Evolutionary conservation across 1,140 invertebrate genomes (phyloP), one percentile per base, ranked within the genome.

Genomic region (Camponotus floridanus): DNA sequence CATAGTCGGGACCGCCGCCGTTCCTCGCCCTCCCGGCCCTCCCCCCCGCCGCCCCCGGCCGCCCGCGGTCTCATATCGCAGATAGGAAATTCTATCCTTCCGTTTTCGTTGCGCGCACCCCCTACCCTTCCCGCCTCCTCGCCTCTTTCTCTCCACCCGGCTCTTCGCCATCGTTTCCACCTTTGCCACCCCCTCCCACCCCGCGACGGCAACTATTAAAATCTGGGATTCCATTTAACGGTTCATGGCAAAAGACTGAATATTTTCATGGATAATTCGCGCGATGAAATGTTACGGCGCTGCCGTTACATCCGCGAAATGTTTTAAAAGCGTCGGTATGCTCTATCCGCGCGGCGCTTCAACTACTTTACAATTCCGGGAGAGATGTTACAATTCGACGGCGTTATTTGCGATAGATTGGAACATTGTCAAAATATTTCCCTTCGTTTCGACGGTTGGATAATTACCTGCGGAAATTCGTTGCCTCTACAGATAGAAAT

Each of bases 11-110:
- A 45, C 45, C 57, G 36, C 48, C 48, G 48, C 13, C 31, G 62
- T 59, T 31, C 79, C 48, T 62, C 86, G 36, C 51, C 68, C 55
- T 36, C 68, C 64, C 57, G 6, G 8, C 64, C 61, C 48, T 39
- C 71, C 64, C 61, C 48, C 26, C 71, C 57, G 21, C 51, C 76
- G 33, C 55, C 42, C 76, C 71, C 62, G 68, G 68, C 59, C 64
- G 62, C 15, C 65, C 57, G 64, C 76, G 64, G 83, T 86, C 90
- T 91, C 79, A 90, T 88, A 81, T 86, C 76, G 88, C 80, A 76
- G 79, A 85, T 88, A 91, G 88, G 85, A 84, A 90, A 90, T 88
- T 90, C 85, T 84, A 86, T 79, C 78, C 87, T 51, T 76, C 61
- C 42, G 55, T 76, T 57, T 84, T 80, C 85, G 68, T 84, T 88